Percentiles rank a stretch among this genome's conserved stretches.
Evolutionary conservation across 2,113 vertebrate genomes (phyloP).

Genomic region (Ptilonorhynchus violaceus): DNA sequence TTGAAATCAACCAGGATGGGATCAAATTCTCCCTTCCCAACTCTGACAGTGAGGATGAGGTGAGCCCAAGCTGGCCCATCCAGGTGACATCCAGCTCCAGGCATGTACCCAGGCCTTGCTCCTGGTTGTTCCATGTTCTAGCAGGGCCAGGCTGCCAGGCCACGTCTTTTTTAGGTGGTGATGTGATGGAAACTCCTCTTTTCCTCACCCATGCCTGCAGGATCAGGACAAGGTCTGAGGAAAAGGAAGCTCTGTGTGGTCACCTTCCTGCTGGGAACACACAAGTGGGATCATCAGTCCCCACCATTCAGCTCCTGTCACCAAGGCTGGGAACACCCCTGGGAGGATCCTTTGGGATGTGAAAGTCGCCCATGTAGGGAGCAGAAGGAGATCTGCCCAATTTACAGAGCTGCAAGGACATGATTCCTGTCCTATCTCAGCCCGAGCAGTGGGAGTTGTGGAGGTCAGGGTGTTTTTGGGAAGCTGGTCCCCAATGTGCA

Average conservation of each 20-base stretch:
- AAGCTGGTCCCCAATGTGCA: neutral
- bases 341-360: neutral
- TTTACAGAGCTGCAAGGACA: no score
- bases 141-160: no score
- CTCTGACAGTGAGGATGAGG: neutral
- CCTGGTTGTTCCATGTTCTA: neutral
- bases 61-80: neutral
- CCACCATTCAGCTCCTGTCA: neutral
- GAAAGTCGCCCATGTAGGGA: neutral
- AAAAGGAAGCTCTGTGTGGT: neutral
- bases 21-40: neutral
- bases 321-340: neutral
- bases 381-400: neutral
- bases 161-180: neutral
- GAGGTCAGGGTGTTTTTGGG: neutral
- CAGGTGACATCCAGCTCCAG: rapidly evolving
- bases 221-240: neutral
- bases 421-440: neutral
- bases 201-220: neutral
- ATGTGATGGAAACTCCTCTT: neutral
- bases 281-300: neutral
- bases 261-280: neutral
- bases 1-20: no score
- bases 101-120: neutral
- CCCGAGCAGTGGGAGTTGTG: neutral